Conservation (phyloP, 2,113 vertebrate genomes). For the Crocuta crocuta region DNA sequence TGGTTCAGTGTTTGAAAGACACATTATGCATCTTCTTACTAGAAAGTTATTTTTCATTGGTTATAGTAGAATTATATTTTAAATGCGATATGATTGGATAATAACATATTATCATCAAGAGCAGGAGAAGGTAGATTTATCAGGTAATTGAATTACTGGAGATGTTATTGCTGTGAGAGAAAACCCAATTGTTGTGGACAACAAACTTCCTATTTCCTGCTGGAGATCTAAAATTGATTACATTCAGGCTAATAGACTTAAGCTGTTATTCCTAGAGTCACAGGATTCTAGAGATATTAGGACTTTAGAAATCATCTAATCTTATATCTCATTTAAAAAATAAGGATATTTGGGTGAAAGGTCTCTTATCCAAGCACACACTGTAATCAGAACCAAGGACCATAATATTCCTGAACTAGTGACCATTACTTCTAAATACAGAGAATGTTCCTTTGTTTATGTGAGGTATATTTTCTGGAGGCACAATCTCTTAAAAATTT, state of each 20-base stretch:
- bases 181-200: constrained; percentile 44
- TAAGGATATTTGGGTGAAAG: neutral
- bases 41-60: constrained; percentile 28
- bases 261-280: neutral
- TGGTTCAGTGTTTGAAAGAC: neutral
- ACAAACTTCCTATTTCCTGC: neutral
- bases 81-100: constrained; percentile 8
- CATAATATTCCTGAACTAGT: neutral
- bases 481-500: neutral
- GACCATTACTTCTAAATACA: neutral
- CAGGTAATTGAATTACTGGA: neutral
- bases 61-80: constrained; percentile 52
- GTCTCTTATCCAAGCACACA: neutral
- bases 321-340: neutral
- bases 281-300: neutral
- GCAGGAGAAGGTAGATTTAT: constrained; percentile 6
- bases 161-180: neutral
- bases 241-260: neutral
- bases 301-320: neutral
- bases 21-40: neutral
- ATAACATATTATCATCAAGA: constrained; percentile 11
- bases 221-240: neutral
- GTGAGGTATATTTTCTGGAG: neutral
- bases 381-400: neutral
- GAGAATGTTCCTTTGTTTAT: neutral